Conservation (phyloP, 2,888 invertebrate species). For the Lucinisca nassula region DNA sequence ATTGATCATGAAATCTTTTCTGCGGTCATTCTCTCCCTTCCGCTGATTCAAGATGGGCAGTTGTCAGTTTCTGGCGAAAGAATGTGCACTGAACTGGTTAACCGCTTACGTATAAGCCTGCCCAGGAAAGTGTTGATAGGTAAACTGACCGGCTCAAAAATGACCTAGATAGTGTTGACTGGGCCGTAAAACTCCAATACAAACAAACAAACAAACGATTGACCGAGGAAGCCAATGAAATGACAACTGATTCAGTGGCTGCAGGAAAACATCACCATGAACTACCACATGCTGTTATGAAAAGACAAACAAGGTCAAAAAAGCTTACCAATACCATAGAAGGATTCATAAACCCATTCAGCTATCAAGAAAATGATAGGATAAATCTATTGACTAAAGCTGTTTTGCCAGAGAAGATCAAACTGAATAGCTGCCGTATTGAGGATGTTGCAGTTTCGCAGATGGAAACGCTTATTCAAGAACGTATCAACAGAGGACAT, state of each 20-base stretch:
- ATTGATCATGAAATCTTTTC: no score
- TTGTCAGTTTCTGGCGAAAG: no score
- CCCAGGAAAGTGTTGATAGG: no score
- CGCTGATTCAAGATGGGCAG: no score
- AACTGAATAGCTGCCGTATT: not conserved
- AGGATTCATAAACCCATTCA: not conserved
- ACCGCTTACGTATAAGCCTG: no score
- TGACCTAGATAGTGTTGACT: no score
- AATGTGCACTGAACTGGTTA: no score
- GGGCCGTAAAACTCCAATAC: no score
- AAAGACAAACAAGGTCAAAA: not conserved
- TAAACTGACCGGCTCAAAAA: no score
- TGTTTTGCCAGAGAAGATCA: slow-evolving; percentile 22
- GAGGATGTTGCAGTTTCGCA: not conserved
- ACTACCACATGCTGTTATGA: not conserved
- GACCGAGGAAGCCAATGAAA: not conserved
- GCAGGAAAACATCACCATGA: not conserved
- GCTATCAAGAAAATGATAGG: not conserved
- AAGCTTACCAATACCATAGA: not conserved
- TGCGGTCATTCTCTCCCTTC: no score
- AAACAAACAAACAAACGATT: no score
- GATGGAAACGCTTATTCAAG: not conserved
- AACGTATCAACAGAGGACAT: not conserved
- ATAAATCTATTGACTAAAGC: slow-evolving; percentile 18
- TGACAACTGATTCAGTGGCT: not conserved